A percentile compares a stretch with the other conserved stretches of the same genome.
Evolutionary conservation across 2,888 invertebrate genomes (phyloP).

Genomic region (Dryadula phaetusa): DNA sequence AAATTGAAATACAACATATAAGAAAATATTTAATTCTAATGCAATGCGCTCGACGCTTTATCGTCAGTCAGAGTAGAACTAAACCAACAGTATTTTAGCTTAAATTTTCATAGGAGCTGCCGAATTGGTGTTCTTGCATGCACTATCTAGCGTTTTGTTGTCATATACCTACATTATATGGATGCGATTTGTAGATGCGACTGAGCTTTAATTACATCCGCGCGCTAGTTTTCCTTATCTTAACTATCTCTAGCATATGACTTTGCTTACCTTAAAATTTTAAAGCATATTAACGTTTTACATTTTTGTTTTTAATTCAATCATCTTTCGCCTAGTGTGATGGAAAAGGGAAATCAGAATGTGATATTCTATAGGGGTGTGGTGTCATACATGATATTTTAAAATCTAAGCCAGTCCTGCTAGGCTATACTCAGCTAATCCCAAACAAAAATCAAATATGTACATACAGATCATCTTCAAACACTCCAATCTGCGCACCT

Average conservation of each 20-base stretch:
- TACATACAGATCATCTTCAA: too few species aligned
- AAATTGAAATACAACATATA: not conserved
- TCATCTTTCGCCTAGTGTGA: too few species aligned
- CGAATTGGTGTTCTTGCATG: conserved; percentile 32
- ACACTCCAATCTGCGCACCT: too few species aligned
- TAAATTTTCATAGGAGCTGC: conserved; percentile 39
- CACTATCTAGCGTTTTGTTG: conserved; percentile 14
- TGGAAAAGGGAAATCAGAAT: too few species aligned
- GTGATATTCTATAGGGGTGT: too few species aligned
- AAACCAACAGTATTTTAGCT: conserved; percentile 43
- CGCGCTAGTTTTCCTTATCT: not conserved
- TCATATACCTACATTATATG: conserved; percentile 8
- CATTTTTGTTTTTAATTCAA: too few species aligned
- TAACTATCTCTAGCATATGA: not conserved
- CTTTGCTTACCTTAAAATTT: not conserved
- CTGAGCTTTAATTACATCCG: conserved; percentile 11
- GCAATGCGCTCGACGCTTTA: conserved; percentile 26
- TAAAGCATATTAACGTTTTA: too few species aligned
- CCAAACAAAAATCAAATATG: too few species aligned
- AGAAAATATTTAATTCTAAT: not conserved
- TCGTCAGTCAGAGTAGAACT: conserved; percentile 33
- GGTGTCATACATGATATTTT: too few species aligned
- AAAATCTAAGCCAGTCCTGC: too few species aligned
- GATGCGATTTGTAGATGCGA: conserved; percentile 2
- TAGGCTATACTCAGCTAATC: too few species aligned